A percentile compares a stretch with the other conserved stretches of the same genome.
Conservation (phyloP, 2,888 invertebrate genomes). For the Stratiomys singularior region DNA sequence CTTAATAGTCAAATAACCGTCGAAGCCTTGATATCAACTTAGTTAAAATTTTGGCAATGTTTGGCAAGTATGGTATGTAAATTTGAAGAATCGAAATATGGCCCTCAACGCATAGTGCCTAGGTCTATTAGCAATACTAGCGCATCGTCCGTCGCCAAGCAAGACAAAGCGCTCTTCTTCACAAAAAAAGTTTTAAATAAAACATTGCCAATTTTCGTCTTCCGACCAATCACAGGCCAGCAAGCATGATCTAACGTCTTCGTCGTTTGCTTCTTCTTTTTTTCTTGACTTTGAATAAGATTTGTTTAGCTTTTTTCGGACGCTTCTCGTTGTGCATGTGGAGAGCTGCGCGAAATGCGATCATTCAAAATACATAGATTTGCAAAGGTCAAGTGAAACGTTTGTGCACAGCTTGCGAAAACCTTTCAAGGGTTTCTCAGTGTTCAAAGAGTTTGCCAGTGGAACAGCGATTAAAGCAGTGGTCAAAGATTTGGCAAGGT, state of each 20-base stretch:
- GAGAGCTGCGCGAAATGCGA: neutral
- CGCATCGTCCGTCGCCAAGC: neutral
- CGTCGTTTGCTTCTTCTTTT: neutral
- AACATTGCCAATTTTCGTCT: neutral
- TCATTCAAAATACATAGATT: constrained; percentile 17
- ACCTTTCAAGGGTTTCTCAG: constrained; percentile 28
- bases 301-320: constrained; percentile 6
- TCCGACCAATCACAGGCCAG: neutral
- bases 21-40: constrained; percentile 2
- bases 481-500: neutral
- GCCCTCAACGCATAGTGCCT: neutral
- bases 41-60: constrained; percentile 16
- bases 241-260: constrained; percentile 7
- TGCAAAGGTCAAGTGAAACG: constrained; percentile 28
- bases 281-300: too few species aligned
- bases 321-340: neutral
- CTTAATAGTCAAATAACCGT: constrained; percentile 31
- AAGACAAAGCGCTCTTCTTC: neutral
- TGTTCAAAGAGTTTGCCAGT: neutral
- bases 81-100: constrained; percentile 15
- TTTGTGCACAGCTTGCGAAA: constrained; percentile 9
- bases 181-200: neutral
- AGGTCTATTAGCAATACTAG: constrained; percentile 7
- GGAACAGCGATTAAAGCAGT: neutral
- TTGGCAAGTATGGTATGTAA: constrained; percentile 9